phyloP scores from a whole-genome alignment of 1,140 invertebrate species.

The Tetranychus cinnabarinus region DNA sequence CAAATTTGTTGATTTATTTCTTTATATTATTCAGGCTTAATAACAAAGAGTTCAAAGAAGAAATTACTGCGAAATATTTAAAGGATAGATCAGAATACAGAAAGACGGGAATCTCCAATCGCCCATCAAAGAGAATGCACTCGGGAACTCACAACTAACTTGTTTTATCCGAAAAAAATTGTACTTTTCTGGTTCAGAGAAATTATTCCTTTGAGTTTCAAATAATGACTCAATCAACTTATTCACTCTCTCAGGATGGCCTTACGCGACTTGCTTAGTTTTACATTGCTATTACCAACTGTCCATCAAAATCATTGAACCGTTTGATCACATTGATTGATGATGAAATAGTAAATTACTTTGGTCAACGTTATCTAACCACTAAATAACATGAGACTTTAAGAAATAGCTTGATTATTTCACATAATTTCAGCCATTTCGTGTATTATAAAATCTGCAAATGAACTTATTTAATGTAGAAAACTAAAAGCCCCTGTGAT shows the following conservation, averaged over 20 bases:
- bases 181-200: background rate
- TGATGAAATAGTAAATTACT: too few relatives aligned
- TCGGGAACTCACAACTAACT: background rate
- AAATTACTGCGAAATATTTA: conserved; percentile 53
- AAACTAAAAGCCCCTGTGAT: too few relatives aligned
- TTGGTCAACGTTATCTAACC: too few relatives aligned
- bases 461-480: too few relatives aligned
- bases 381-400: too few relatives aligned
- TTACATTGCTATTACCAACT: background rate
- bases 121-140: conserved; percentile 15
- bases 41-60: conserved; percentile 42
- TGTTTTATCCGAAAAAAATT: background rate
- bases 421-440: too few relatives aligned
- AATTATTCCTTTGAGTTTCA: background rate
- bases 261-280: background rate
- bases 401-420: too few relatives aligned
- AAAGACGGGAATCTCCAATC: conserved; percentile 43
- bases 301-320: too few relatives aligned
- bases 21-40: conserved; percentile 16
- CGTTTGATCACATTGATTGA: too few relatives aligned
- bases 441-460: too few relatives aligned
- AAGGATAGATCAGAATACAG: conserved; percentile 52
- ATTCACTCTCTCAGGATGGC: background rate
- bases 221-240: background rate
- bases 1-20: conserved; percentile 18